These are phyloP conservation scores for Drosophila mulleri DNA, from an alignment of 2,888 invertebrate species.

Conservation along the genomic window DNA sequence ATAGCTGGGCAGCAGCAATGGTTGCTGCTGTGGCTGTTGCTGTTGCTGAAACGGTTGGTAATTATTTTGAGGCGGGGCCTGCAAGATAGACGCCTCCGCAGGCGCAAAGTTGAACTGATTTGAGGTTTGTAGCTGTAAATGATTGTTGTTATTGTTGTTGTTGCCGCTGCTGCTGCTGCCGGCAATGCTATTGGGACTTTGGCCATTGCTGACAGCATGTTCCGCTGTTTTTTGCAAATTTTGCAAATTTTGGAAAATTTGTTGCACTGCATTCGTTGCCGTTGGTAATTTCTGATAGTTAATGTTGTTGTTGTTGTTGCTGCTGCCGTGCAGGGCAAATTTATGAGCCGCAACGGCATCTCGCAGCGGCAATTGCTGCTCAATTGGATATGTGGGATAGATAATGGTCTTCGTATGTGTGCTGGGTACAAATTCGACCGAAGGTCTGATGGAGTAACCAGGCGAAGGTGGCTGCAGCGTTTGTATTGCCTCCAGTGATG, in stretches of 20 bases:
- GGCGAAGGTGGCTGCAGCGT: conserved; percentile 72
- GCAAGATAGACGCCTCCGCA: conserved; percentile 75
- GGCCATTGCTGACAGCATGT: conserved; percentile 52
- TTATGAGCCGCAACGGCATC: conserved; percentile 86
- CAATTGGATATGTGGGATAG: conserved; percentile 83
- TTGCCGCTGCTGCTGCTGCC: conserved; percentile 26
- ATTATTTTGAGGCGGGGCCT: conserved; percentile 76
- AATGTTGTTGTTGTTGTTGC: conserved; percentile 52
- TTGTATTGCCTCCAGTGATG: conserved; percentile 66
- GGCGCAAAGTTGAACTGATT: conserved; percentile 82
- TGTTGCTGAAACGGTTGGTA: conserved; percentile 77
- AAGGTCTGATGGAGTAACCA: conserved; percentile 84
- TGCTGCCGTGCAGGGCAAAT: conserved; percentile 66
- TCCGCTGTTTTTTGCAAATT: conserved; percentile 73
- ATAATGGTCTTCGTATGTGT: conserved; percentile 75
- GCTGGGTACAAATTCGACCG: conserved; percentile 84
- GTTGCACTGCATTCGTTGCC: conserved; percentile 76
- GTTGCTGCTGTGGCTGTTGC: conserved; percentile 70
- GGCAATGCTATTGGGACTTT: conserved; percentile 55
- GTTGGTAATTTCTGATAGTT: conserved; percentile 63
- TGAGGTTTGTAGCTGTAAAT: conserved; percentile 82
- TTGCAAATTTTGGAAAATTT: conserved; percentile 81
- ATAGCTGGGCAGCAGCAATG: conserved; percentile 71
- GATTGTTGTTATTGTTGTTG: conserved; percentile 43
- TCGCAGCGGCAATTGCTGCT: conserved; percentile 87